A percentile compares a stretch with the other conserved stretches of the same genome.
phyloP scores from a whole-genome alignment of 2,888 invertebrate species.

The Spisula subtruncata region DNA sequence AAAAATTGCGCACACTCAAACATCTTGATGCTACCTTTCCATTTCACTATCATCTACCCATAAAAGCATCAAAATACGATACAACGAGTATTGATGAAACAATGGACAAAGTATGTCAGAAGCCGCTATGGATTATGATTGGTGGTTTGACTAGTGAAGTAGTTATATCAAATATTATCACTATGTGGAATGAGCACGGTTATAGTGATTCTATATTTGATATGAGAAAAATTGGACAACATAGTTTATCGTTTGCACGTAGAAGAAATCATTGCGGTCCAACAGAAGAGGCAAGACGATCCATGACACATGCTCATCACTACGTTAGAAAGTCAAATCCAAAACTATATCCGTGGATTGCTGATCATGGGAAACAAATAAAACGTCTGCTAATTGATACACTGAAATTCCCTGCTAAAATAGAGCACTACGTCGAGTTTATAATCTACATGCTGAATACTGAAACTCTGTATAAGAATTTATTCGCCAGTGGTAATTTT shows the following conservation, averaged over 20 bases:
- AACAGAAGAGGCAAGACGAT: background rate
- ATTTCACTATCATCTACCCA: conserved; percentile 26
- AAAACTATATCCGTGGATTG: conserved; percentile 31
- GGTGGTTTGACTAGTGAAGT: conserved; percentile 24
- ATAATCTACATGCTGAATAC: conserved; percentile 36
- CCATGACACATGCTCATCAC: background rate
- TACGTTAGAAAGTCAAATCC: conserved; percentile 33
- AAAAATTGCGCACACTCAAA: background rate
- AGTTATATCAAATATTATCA: conserved; percentile 25
- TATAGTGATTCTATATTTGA: conserved; percentile 19
- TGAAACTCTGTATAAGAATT: conserved; percentile 2
- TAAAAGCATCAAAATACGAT: background rate
- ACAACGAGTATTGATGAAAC: background rate
- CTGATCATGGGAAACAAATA: conserved; percentile 6
- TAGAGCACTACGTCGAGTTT: conserved; percentile 31
- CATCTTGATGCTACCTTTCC: conserved; percentile 29
- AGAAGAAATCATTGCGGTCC: background rate
- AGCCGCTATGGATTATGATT: conserved; percentile 41
- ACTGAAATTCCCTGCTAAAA: conserved; percentile 11
- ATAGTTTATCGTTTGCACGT: conserved; percentile 17
- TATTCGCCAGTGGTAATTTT: conserved; percentile 32
- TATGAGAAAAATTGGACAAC: conserved; percentile 1
- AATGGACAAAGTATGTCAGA: conserved; percentile 24
- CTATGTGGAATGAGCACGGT: conserved; percentile 38
- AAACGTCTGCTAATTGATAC: conserved; percentile 9